Percentiles rank a stretch among this genome's conserved stretches.
These are phyloP conservation scores for Antheraea pernyi DNA, from an alignment of 1,140 invertebrate species.

Conservation along the genomic window DNA sequence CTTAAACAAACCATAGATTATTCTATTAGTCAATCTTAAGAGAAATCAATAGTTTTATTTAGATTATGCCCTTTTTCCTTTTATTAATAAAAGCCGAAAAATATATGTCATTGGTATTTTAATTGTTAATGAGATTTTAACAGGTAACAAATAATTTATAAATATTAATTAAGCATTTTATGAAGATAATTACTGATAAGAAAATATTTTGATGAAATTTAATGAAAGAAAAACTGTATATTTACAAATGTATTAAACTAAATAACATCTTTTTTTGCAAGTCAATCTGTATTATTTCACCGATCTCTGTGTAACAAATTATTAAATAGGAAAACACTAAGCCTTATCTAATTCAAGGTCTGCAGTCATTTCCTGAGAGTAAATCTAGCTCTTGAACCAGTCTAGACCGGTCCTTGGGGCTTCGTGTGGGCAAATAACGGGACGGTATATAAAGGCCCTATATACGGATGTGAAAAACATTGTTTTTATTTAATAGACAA, in stretches of 20 bases:
- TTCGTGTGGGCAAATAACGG: constrained; percentile 16
- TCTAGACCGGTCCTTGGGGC: constrained; percentile 19
- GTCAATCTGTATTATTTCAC: neutral
- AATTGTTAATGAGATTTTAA: no score
- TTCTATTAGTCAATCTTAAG: no score
- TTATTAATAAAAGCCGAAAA: no score
- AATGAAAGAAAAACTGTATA: no score
- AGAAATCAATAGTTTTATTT: no score
- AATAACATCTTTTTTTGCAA: neutral
- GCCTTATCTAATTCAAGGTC: constrained; percentile 32
- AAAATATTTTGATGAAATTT: no score
- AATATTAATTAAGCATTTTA: no score
- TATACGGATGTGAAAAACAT: neutral
- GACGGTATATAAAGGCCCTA: neutral
- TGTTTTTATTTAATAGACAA: neutral
- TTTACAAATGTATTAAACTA: neutral
- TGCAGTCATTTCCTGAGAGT: constrained; percentile 25
- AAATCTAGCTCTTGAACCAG: constrained; percentile 21
- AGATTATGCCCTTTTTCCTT: no score
- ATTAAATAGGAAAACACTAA: neutral
- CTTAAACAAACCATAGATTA: no score
- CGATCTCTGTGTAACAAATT: neutral
- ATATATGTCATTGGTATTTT: no score
- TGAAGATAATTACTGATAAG: no score
- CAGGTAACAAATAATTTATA: no score